Percentiles rank a stretch among this genome's conserved stretches.
Conservation (phyloP, 2,888 invertebrate species). For the Perdita meconis region DNA sequence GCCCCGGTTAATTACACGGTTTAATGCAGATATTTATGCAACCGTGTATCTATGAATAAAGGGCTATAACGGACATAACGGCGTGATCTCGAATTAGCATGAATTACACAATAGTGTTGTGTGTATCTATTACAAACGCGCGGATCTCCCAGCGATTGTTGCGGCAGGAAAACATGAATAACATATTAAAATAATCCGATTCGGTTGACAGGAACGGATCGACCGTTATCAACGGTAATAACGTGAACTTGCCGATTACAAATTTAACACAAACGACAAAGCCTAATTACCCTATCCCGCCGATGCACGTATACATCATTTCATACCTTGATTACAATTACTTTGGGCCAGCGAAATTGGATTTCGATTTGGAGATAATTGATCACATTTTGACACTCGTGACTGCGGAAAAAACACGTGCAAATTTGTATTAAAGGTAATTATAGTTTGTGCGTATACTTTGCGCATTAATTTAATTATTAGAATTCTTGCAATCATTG, state of each 20-base stretch:
- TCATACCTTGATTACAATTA: constrained; percentile 20
- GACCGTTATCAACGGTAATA: constrained; percentile 39
- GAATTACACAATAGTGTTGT: constrained; percentile 53
- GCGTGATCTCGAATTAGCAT: constrained; percentile 63
- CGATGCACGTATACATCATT: not conserved
- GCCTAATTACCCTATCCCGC: constrained; percentile 28
- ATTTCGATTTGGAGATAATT: constrained; percentile 1
- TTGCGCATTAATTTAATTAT: not conserved
- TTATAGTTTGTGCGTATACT: not conserved
- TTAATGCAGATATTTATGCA: constrained; percentile 54
- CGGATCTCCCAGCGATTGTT: constrained; percentile 34
- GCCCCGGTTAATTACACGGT: constrained; percentile 55
- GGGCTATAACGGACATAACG: constrained; percentile 39
- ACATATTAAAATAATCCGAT: constrained; percentile 63
- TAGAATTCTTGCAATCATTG: not conserved
- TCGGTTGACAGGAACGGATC: constrained; percentile 31
- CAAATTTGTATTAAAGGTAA: not conserved
- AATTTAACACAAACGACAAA: constrained; percentile 43
- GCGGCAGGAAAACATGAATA: constrained; percentile 48
- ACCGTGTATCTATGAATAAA: constrained; percentile 49
- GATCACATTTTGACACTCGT: not conserved
- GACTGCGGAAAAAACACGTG: not conserved
- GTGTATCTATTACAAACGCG: constrained; percentile 51
- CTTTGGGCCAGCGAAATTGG: not conserved
- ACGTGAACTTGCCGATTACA: constrained; percentile 36